Evolutionary conservation across 2,113 vertebrate species (phyloP).

Genomic region (Morone saxatilis): DNA sequence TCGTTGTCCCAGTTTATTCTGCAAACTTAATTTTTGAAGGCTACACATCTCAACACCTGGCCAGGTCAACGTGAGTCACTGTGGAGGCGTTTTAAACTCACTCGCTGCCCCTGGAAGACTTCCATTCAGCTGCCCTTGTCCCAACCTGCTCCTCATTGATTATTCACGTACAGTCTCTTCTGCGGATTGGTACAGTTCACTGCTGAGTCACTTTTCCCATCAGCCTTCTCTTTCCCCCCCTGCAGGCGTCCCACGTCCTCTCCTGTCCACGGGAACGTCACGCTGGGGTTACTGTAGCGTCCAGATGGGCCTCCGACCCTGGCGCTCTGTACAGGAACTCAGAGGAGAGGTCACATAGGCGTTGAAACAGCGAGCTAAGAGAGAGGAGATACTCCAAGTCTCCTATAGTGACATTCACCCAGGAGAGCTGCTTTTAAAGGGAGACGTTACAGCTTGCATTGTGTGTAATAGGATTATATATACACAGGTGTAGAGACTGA

Average conservation of each 20-base stretch:
- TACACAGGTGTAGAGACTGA: not conserved
- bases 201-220: constrained; percentile 48
- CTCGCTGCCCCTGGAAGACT: not conserved
- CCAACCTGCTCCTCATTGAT: constrained; percentile 36
- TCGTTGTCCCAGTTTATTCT: not conserved
- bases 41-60: constrained; percentile 8
- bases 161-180: constrained; percentile 22
- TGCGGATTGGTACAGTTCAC: not conserved
- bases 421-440: too few relatives aligned
- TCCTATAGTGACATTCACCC: not conserved
- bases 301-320: constrained; percentile 50
- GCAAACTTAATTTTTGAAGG: not conserved
- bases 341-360: not conserved
- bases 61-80: not conserved
- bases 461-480: not conserved
- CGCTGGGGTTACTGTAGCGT: not conserved
- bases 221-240: not conserved
- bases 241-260: constrained; percentile 46
- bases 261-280: constrained; percentile 37
- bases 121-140: constrained; percentile 15
- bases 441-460: not conserved
- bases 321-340: not conserved
- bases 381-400: not conserved
- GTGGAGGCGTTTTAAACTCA: constrained; percentile 14
- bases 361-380: not conserved